Base-by-base conservation (phyloP, 2,797 vertebrate species). In the Tamandua tetradactyla region DNA sequence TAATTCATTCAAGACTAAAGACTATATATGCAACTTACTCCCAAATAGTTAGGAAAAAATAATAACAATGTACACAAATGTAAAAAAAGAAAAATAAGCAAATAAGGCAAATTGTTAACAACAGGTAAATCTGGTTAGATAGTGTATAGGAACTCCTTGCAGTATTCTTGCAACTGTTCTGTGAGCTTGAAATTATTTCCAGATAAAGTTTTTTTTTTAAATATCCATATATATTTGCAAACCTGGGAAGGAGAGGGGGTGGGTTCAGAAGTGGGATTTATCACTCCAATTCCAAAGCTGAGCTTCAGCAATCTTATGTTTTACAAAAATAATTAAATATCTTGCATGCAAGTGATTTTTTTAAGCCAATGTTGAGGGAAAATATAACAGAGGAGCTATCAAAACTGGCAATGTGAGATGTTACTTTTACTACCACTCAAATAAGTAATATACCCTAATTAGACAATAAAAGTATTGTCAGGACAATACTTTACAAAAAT, bases 31-130 rank as follows among this genome's bases (percentile, higher is more conserved):
- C 55, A 80, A 80, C 44, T 37, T 55, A 71, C 30, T 78, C 62
- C 85, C 64, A 62, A 93, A 79, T 40, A 83, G 23, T 22, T 71
- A 30, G 10, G 44, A 10, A n/a, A n/a, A 57, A 37, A 40, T 37
- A 37, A 30, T 32, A 66, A 13, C 52, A 81, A 14, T 59, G 32
- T 80, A 20, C 9, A 22, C 68, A 35, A 87, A 49, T 37, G 55
- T 44, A 62, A 17, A 62, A 69, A 81, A n/a, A 76, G 5, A 72
- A 47, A 37, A 92, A 83, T 64, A 55, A 84, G 35, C 52, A 90
- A 85, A 71, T 35, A 89, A 10, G 27, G 79, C 32, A 84, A 92
- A 92, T 74, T 40, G 23, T n/a, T 85, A 85, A 61, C 17, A 94
- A 79, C 2, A 89, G n/a, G 27, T 64, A 71, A 80, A 92, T 80